Conservation (phyloP, 2,113 vertebrate genomes). For the Todiramphus saurophagus region DNA sequence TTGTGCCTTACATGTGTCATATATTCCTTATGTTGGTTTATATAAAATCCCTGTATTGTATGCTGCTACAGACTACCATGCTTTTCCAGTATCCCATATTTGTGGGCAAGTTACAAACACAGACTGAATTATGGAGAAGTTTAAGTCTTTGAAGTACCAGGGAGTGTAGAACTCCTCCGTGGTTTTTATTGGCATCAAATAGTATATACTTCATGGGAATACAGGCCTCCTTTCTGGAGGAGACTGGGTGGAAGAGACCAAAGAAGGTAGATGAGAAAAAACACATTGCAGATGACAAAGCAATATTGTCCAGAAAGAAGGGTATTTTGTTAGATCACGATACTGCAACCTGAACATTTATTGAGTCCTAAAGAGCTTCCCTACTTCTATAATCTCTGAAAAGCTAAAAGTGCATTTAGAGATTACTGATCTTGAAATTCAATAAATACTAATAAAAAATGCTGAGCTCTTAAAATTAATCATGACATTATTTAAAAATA, state of each 20-base stretch:
- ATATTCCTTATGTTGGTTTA: background rate
- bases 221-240: background rate
- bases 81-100: background rate
- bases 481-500: too few species aligned
- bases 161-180: fast-evolving
- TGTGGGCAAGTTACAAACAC: background rate
- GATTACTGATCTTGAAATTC: too few species aligned
- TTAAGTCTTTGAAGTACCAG: background rate
- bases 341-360: too few species aligned
- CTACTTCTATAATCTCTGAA: too few species aligned
- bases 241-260: background rate
- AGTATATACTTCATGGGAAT: background rate
- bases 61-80: background rate
- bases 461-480: too few species aligned
- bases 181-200: background rate
- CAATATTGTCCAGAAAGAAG: too few species aligned
- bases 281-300: too few species aligned
- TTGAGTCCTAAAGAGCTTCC: too few species aligned
- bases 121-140: background rate
- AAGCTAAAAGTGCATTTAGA: too few species aligned
- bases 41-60: background rate
- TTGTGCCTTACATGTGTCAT: too few species aligned
- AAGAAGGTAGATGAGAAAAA: background rate
- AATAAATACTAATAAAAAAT: too few species aligned
- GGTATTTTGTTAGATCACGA: too few species aligned